Evolutionary conservation across 2,113 vertebrate species (phyloP).

Genomic region (Malurus alboscapulatus): DNA sequence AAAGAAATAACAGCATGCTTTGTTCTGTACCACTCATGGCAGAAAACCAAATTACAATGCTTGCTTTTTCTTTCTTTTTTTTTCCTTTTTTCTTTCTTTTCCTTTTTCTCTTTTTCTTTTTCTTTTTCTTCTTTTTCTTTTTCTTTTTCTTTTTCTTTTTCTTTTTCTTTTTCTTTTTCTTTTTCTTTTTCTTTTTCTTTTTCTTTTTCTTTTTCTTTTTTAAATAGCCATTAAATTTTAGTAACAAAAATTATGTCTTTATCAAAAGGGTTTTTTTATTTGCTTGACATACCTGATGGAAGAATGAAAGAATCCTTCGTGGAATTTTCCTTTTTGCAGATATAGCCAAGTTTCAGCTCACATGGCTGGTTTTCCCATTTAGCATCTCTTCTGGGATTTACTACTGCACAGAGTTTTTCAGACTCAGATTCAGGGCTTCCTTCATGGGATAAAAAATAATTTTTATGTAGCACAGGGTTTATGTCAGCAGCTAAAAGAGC

Average conservation of each 20-base stretch:
- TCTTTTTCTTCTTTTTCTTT: not conserved
- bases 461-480: not conserved
- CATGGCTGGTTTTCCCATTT: slow-evolving; percentile 88
- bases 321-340: slow-evolving; percentile 87
- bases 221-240: not conserved
- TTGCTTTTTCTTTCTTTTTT: not conserved
- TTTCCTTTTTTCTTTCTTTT: not conserved
- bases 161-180: not conserved
- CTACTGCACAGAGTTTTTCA: slow-evolving; percentile 80
- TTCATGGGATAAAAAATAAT: slow-evolving; percentile 34
- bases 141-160: not conserved
- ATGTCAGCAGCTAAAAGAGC: not conserved
- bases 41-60: not conserved
- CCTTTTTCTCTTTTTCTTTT: not conserved
- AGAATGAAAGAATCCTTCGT: slow-evolving; percentile 57
- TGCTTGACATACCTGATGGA: slow-evolving; percentile 56
- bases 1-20: not conserved
- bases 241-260: not conserved
- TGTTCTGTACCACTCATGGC: not conserved
- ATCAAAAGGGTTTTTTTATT: not conserved
- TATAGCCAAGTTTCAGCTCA: slow-evolving; percentile 84
- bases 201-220: not conserved
- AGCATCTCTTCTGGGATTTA: slow-evolving; percentile 83
- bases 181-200: not conserved
- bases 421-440: slow-evolving; percentile 85